Percentiles rank a stretch among this genome's conserved stretches.
These are phyloP conservation scores for Lomographa bimaculata DNA, from an alignment of 2,888 invertebrate genomes.

Conservation along the genomic window DNA sequence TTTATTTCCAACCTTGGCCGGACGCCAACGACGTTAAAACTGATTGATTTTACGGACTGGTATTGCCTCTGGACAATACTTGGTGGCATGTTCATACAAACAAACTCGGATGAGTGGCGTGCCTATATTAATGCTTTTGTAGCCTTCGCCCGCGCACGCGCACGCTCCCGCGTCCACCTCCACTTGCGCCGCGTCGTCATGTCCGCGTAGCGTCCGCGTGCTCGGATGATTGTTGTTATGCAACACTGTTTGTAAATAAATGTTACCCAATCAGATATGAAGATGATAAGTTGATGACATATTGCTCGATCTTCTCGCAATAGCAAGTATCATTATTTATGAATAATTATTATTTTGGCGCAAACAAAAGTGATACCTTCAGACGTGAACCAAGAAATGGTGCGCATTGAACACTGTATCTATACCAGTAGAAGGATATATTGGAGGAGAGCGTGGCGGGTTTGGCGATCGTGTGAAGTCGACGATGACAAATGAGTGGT, in stretches of 20 bases:
- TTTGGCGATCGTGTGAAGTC: too few species aligned
- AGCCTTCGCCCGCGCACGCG: background rate
- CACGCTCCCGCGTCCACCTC: background rate
- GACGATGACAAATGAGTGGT: too few species aligned
- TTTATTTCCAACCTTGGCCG: constrained; percentile 46
- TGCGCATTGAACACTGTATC: too few species aligned
- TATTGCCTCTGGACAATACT: constrained; percentile 19
- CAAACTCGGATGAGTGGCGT: background rate
- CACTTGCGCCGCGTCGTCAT: background rate
- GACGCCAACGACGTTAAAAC: constrained; percentile 49
- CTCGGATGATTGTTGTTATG: constrained; percentile 12
- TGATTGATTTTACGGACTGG: constrained; percentile 60
- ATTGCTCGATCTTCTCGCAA: too few species aligned
- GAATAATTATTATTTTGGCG: too few species aligned
- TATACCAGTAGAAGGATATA: too few species aligned
- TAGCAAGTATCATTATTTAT: too few species aligned
- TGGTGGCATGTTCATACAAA: constrained; percentile 9
- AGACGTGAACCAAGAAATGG: too few species aligned
- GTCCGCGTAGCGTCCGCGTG: too few species aligned
- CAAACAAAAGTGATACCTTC: too few species aligned
- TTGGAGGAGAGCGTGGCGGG: too few species aligned
- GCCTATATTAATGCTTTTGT: background rate
- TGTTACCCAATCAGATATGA: constrained; percentile 3
- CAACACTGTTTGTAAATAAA: constrained; percentile 19
- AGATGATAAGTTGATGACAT: constrained; percentile 7